Evolutionary conservation across 2,113 vertebrate genomes (phyloP).

Genomic region (Chamaea fasciata): DNA sequence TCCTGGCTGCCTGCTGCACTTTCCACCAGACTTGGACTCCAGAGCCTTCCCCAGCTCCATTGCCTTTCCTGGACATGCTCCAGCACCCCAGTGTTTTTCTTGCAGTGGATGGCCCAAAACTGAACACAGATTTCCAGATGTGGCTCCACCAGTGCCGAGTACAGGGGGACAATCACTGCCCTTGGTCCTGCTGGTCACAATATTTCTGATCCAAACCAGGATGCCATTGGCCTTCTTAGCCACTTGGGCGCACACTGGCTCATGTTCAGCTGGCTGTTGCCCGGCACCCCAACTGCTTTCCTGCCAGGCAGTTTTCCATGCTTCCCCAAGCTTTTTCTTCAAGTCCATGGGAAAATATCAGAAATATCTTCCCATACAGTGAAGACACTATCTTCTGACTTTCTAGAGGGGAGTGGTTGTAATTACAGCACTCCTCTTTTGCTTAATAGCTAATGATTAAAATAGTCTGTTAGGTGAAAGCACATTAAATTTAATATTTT

Average conservation of each 20-base stretch:
- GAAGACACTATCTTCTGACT: not conserved
- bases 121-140: not conserved
- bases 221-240: not conserved
- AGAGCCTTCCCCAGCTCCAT: not conserved
- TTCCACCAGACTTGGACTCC: no score
- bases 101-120: not conserved
- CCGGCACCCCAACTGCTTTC: not conserved
- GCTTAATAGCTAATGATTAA: not conserved
- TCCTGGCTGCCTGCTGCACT: not conserved
- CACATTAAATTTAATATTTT: not conserved
- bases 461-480: not conserved
- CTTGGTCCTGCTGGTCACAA: not conserved
- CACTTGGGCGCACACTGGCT: not conserved
- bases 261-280: not conserved
- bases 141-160: rapidly evolving
- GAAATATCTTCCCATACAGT: not conserved
- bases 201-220: not conserved
- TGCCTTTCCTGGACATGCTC: rapidly evolving
- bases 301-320: not conserved
- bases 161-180: not conserved
- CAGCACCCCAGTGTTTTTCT: not conserved
- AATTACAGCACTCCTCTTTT: not conserved
- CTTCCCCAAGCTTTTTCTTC: not conserved
- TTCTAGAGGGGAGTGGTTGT: not conserved
- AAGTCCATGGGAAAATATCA: not conserved